Evolutionary conservation across 2,888 invertebrate genomes (phyloP), one percentile per base, ranked within the genome.

Genomic region (Apodemia mormo): DNA sequence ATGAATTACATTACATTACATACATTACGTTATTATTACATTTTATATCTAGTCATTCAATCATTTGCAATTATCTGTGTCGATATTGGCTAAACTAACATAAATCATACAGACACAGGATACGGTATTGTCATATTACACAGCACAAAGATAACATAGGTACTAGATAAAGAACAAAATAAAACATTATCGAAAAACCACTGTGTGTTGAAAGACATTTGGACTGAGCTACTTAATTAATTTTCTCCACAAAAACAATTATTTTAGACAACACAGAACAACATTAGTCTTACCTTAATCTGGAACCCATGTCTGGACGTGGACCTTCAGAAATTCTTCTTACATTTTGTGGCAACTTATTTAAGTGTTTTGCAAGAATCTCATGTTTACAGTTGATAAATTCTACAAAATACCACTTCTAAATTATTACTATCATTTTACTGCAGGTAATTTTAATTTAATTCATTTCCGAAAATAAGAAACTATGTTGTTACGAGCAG

Each of bases 271-370:
- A 14, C 49, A 49, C 5, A 49, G 14, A 49, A 58, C 40, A 37
- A 37, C 29, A 43, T 61, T 4, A 52, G 54, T 45, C 76, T 82
- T 87, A 91, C 92, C 92, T 88, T 82, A 92, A 79, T 87, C 92
- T 88, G 86, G 92, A 92, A 89, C 92, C 91, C 92, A 92, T 92
- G 83, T 86, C 88, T 29, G 85, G 83, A 89, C 86, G 88, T 90
- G 88, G 86, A 86, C 75, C 78, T 82, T 78, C 78, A 74, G 73
- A 81, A 82, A 81, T 85, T 85, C 82, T 80, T 81, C 81, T 88
- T 85, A 87, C 86, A 86, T 86, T 78, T 87, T 90, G 85, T 73
- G 70, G 33, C 64, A 65, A 66, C 58, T 70, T 71, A 70, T 69
- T 69, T 72, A 68, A 71, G 66, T 67, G 64, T 54, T 67, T 67